Percentiles rank a stretch among this genome's conserved stretches.
Conservation (phyloP, 2,888 invertebrate genomes). For the Habroteleia sp. region DNA sequence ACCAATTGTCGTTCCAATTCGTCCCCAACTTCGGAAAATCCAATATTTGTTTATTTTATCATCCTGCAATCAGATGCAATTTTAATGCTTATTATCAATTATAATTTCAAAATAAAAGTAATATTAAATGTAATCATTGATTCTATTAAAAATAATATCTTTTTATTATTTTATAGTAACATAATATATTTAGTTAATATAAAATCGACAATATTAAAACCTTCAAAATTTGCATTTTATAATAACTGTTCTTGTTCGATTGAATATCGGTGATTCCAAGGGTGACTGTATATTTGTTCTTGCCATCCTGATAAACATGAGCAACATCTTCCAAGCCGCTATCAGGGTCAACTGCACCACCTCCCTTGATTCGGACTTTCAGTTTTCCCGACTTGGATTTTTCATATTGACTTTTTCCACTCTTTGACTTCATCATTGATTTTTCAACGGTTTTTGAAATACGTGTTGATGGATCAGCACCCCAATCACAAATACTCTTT, state of each 20-base stretch:
- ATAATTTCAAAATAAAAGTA: no score
- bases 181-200: no score
- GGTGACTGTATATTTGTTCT: constrained; percentile 88
- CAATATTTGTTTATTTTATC: constrained; percentile 86
- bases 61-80: constrained; percentile 76
- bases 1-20: constrained; percentile 96
- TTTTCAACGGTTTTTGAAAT: constrained; percentile 83
- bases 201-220: no score
- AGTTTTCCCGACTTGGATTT: constrained; percentile 84
- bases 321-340: constrained; percentile 89
- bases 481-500: constrained; percentile 92
- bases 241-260: constrained; percentile 94
- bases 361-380: constrained; percentile 88
- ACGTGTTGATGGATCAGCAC: constrained; percentile 85
- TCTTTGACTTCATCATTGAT: constrained; percentile 81
- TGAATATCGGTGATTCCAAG: constrained; percentile 93
- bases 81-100: no score
- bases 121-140: no score
- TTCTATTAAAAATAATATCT: no score
- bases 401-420: constrained; percentile 84
- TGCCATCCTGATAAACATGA: constrained; percentile 87
- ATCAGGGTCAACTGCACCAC: constrained; percentile 96
- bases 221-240: constrained; percentile 95
- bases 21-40: constrained; percentile 96
- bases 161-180: no score